Evolutionary conservation across 2,113 vertebrate species (phyloP).

Genomic region (Ovis aries): ARS-UI_Ramb_v3.0 NC_056068.1:36005501-36006000

Average conservation of each 20-base stretch:
- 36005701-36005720: not conserved
- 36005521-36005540: not conserved
- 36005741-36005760: not conserved
- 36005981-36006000: not conserved
- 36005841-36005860: not conserved
- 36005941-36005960: not conserved
- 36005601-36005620: not conserved
- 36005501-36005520: not conserved
- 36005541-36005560: not conserved
- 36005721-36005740: not conserved
- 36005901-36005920: not conserved
- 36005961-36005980: not conserved
- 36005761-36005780: not conserved
- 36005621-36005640: not conserved
- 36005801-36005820: not conserved
- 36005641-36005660: not conserved
- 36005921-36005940: not conserved
- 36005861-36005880: not conserved
- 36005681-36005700: not conserved
- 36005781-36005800: not conserved
- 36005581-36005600: not conserved
- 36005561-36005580: not conserved
- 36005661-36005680: not conserved
- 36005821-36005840: not conserved
- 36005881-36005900: not conserved